These are phyloP conservation scores for Ascaphus truei DNA, from an alignment of 2,113 vertebrate species.

Conservation along the genomic window DNA sequence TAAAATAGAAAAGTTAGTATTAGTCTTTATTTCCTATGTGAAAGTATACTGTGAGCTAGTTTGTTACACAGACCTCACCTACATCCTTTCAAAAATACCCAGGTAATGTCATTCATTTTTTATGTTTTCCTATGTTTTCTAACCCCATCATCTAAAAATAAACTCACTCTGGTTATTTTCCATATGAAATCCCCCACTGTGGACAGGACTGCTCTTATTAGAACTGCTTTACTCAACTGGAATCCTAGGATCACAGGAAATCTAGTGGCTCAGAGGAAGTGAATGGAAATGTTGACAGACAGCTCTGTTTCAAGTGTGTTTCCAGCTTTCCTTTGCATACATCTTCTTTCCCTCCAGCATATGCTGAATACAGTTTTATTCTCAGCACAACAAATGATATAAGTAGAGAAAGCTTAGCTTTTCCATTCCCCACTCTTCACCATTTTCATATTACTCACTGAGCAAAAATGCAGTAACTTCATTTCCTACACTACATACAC, in stretches of 20 bases:
- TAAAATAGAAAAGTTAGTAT: too few relatives aligned
- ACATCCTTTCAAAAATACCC: too few relatives aligned
- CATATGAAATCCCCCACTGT: constrained; percentile 11
- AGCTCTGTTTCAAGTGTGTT: constrained; percentile 11
- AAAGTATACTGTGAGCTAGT: too few relatives aligned
- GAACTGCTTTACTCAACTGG: background rate
- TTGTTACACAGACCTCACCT: too few relatives aligned
- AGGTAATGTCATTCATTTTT: too few relatives aligned
- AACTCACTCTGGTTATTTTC: constrained; percentile 2
- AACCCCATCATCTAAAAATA: constrained; percentile 17
- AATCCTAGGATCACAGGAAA: constrained; percentile 20
- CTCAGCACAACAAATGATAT: background rate
- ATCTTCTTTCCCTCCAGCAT: background rate
- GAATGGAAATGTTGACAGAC: constrained; percentile 30
- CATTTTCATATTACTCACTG: background rate
- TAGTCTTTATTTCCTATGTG: too few relatives aligned
- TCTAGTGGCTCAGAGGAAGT: constrained; percentile 1
- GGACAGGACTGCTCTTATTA: background rate
- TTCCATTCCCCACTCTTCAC: background rate
- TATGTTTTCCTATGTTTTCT: background rate
- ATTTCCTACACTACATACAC: too few relatives aligned
- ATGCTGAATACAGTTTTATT: background rate
- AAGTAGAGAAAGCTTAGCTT: background rate
- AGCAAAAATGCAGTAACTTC: background rate
- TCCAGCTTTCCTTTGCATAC: constrained; percentile 4